Evolutionary conservation across 1,140 invertebrate genomes (phyloP).

Genomic region (Doryteuthis pealeii): DNA sequence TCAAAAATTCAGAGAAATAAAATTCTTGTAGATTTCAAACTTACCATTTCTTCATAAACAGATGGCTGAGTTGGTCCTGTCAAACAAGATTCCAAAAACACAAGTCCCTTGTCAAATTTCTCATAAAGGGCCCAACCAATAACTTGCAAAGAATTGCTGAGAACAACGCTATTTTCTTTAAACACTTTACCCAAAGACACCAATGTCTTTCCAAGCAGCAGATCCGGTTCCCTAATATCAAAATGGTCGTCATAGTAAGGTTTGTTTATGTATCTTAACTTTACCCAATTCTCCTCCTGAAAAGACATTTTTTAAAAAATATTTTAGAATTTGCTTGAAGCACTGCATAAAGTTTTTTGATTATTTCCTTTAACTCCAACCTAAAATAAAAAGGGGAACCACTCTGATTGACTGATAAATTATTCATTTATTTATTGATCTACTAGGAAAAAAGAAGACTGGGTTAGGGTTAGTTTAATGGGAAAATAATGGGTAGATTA

Average conservation of each 20-base stretch:
- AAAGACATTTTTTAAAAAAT: not conserved
- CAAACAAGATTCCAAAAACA: conserved; percentile 33
- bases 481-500: too few species aligned
- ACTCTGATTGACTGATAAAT: too few species aligned
- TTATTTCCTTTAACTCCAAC: too few species aligned
- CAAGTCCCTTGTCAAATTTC: conserved; percentile 42
- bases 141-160: conserved; percentile 29
- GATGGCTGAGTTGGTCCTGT: conserved; percentile 1
- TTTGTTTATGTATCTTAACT: conserved; percentile 35
- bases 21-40: too few species aligned
- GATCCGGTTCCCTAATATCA: conserved; percentile 46
- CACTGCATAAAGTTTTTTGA: too few species aligned
- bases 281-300: conserved; percentile 41
- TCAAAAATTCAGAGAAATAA: too few species aligned
- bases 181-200: conserved; percentile 28
- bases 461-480: too few species aligned
- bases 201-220: conserved; percentile 48
- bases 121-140: conserved; percentile 46
- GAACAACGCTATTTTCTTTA: conserved; percentile 12
- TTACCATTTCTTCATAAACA: conserved; percentile 32
- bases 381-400: too few species aligned
- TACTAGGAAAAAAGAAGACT: too few species aligned
- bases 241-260: conserved; percentile 53
- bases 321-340: too few species aligned
- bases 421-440: too few species aligned